Percentiles rank a stretch among this genome's conserved stretches.
phyloP scores from a whole-genome alignment of 2,888 invertebrate genomes.

The Tricholauxania praeusta region DNA sequence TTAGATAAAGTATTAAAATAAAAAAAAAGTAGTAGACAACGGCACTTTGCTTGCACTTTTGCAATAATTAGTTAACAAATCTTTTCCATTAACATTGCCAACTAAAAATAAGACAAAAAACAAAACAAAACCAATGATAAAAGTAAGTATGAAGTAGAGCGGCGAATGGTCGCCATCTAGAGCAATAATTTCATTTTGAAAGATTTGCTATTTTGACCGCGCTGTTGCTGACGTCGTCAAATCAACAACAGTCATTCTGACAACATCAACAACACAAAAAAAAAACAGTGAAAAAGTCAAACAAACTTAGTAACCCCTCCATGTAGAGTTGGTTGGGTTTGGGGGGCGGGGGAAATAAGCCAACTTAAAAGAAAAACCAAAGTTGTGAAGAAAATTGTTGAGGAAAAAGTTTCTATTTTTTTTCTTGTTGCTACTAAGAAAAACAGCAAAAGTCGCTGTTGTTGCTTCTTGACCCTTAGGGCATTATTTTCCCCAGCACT shows the following conservation, averaged over 20 bases:
- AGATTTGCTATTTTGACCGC: constrained; percentile 11
- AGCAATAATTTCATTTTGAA: constrained; percentile 24
- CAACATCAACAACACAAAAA: constrained; percentile 4
- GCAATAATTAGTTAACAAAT: constrained; percentile 14
- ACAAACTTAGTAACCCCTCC: constrained; percentile 8
- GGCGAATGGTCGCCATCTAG: background rate
- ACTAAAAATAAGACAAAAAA: background rate
- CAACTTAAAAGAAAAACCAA: constrained; percentile 2
- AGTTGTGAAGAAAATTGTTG: background rate
- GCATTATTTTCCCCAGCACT: too few relatives aligned
- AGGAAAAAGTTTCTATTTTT: background rate
- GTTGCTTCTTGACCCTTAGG: background rate
- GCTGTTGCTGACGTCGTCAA: background rate
- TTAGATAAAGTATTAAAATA: background rate
- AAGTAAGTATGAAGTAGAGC: background rate
- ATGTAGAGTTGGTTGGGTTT: background rate
- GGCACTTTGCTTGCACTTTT: background rate
- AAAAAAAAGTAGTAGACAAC: background rate
- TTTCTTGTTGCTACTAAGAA: background rate
- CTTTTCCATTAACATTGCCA: constrained; percentile 10
- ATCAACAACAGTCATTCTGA: background rate
- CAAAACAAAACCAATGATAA: background rate
- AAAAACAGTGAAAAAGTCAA: constrained; percentile 15
- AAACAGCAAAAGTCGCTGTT: background rate
- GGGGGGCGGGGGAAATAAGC: too few relatives aligned